Conservation (phyloP, 2,888 invertebrate genomes). For the Plusia festucae region DNA sequence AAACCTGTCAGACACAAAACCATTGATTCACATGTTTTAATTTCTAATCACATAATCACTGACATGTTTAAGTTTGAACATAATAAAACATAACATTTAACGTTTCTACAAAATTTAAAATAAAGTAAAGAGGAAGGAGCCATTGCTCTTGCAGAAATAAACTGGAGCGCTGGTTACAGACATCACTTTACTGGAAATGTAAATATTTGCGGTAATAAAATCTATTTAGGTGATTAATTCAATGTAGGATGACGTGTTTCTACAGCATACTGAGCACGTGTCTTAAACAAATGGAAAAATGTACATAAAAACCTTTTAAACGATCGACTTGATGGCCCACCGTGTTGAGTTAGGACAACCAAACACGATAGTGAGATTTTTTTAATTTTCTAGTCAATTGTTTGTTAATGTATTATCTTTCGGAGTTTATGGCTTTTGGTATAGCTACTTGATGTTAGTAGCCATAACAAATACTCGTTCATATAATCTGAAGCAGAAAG, state of each 20-base stretch:
- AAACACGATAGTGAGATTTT: constrained; percentile 37
- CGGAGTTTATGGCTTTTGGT: constrained; percentile 38
- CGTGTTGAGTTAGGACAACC: constrained; percentile 60
- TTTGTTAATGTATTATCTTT: constrained; percentile 51
- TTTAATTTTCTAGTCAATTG: constrained; percentile 48
- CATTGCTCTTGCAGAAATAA: constrained; percentile 57
- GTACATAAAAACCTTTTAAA: constrained; percentile 60
- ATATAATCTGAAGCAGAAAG: neutral
- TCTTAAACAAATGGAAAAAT: constrained; percentile 51
- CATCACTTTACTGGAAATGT: constrained; percentile 75
- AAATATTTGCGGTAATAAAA: constrained; percentile 84
- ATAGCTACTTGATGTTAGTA: neutral
- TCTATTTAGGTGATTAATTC: constrained; percentile 83
- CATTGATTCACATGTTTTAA: constrained; percentile 8
- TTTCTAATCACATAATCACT: constrained; percentile 12
- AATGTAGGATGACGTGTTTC: constrained; percentile 73
- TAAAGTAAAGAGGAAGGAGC: constrained; percentile 42
- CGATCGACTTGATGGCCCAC: constrained; percentile 53
- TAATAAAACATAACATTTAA: constrained; percentile 32
- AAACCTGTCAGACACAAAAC: neutral
- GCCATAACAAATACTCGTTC: neutral
- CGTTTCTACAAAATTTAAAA: constrained; percentile 41
- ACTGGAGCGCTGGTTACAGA: constrained; percentile 65
- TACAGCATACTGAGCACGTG: constrained; percentile 52
- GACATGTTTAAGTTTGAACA: constrained; percentile 19